Percentiles rank a stretch among this genome's conserved stretches.
Evolutionary conservation across 2,888 invertebrate species (phyloP).

Genomic region (Bombyx huttoni): DNA sequence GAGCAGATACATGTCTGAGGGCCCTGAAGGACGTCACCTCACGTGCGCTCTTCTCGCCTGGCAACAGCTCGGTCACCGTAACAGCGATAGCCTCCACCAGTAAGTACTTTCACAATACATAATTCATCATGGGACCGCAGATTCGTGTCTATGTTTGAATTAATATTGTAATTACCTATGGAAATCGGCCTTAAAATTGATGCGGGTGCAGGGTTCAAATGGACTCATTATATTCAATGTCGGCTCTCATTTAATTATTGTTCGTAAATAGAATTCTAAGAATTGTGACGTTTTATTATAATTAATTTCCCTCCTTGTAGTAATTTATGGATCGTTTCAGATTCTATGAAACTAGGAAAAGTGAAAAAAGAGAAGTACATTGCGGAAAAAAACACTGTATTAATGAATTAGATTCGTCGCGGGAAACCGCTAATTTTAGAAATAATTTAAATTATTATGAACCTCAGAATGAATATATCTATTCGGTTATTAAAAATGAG

Average conservation of each 20-base stretch:
- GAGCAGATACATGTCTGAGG: constrained; percentile 15
- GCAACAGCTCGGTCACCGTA: constrained; percentile 47
- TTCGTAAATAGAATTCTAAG: background rate
- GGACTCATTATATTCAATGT: constrained; percentile 11
- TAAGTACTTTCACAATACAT: constrained; percentile 12
- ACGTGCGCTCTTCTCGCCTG: constrained; percentile 55
- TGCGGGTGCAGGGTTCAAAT: constrained; percentile 24
- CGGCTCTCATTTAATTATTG: constrained; percentile 4
- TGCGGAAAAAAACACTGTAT: constrained; percentile 1
- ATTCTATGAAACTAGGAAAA: constrained; percentile 14
- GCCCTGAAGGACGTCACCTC: constrained; percentile 36
- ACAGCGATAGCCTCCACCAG: constrained; percentile 41
- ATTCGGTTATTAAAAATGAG: background rate
- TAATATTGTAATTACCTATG: background rate
- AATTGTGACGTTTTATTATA: background rate
- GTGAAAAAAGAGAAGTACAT: background rate
- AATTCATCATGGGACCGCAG: background rate
- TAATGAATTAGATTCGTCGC: background rate
- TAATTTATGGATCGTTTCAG: constrained; percentile 10
- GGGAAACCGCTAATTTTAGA: background rate
- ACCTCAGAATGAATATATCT: background rate
- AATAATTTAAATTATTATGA: background rate
- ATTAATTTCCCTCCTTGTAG: background rate
- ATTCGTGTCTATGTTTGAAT: background rate
- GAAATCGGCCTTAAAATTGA: constrained; percentile 12